Base-by-base conservation (phyloP, 2,113 vertebrate genomes). In the Zosterops japonicus region DNA sequence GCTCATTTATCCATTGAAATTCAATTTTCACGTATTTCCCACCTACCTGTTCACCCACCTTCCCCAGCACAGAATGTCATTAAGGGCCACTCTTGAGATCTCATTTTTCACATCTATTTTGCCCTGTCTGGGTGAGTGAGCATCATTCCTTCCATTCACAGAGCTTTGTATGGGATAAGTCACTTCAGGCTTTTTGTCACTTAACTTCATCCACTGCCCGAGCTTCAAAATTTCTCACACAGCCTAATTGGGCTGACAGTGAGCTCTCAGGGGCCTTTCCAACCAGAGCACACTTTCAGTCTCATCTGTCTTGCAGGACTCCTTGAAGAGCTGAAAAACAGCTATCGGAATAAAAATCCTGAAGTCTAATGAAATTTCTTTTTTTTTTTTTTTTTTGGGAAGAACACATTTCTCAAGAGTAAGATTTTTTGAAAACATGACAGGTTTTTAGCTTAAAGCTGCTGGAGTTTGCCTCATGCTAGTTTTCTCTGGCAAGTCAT, bases 101-200 rank as follows among this genome's bases (percentile, higher is more conserved):
- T 33, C 57, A 49, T 72, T 87, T 78, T 76, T 88, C 53, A 46
- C 25, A 44, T 11, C 36, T 5, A 25, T 77, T 68, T 89, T 75
- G 55, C 17, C 14, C 22, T 57, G 25, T 52, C 49, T 84, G 24
- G 4, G 9, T 64, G 39, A 70, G 41, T 53, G 84, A 75, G 78
- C 14, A 57, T 47, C 12, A 3, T 76, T 89, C 14, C 60, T 90
- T 82, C 44, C 41, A 49, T 67, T 71, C 27, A 35, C 18, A 44
- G 56, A 64, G 16, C 18, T 82, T 68, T 84, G 10, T 36, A 31
- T 57, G n/a, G 61, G 65, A 78, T 14, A 41, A 89, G 44, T 71
- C 69, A 91, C 69, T 78, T 87, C 83, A 90, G 59, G 20, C 41
- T 67, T 94, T 96, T 88, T 85, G 60, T 72, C 60, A 83, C 52